phyloP scores from a whole-genome alignment of 1,140 invertebrate genomes.

The Eulimnadia texana region DNA sequence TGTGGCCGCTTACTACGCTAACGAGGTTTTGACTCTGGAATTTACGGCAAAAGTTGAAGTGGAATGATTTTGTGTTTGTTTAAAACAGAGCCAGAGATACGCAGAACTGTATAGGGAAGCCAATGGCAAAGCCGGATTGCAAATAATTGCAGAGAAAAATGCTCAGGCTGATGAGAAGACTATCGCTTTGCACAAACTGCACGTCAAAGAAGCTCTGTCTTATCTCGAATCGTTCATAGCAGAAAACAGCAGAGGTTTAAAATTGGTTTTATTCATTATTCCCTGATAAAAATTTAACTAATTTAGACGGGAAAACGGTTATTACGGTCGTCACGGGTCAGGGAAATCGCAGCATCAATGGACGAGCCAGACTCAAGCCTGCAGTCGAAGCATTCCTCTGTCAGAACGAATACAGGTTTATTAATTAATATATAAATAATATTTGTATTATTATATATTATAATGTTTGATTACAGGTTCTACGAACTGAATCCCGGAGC shows the following conservation, averaged over 20 bases:
- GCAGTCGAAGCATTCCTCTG: conserved; percentile 38
- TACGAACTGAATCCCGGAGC: conserved; percentile 14
- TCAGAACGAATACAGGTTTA: conserved; percentile 17
- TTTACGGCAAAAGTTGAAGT: conserved; percentile 22
- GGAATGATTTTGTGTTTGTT: conserved; percentile 1
- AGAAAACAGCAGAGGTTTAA: conserved; percentile 2
- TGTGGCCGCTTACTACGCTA: conserved; percentile 53
- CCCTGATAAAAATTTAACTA: neutral
- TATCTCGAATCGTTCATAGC: conserved; percentile 15
- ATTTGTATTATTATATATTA: neutral
- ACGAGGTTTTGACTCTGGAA: conserved; percentile 38
- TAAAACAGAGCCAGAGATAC: conserved; percentile 32
- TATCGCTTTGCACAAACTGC: conserved; percentile 60
- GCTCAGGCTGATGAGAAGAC: conserved; percentile 24
- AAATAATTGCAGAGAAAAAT: conserved; percentile 15
- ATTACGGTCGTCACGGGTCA: conserved; percentile 54
- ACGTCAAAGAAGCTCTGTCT: conserved; percentile 47
- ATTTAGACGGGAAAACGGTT: conserved; percentile 3
- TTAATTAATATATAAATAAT: neutral
- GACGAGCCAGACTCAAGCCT: conserved; percentile 49
- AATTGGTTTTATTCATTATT: neutral
- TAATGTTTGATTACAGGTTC: conserved; percentile 12
- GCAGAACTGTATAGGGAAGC: conserved; percentile 32
- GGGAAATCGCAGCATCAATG: conserved; percentile 51
- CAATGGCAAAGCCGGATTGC: conserved; percentile 33